Evolutionary conservation across 2,797 vertebrate species (phyloP).

Genomic region (Acanthis flammea): DNA sequence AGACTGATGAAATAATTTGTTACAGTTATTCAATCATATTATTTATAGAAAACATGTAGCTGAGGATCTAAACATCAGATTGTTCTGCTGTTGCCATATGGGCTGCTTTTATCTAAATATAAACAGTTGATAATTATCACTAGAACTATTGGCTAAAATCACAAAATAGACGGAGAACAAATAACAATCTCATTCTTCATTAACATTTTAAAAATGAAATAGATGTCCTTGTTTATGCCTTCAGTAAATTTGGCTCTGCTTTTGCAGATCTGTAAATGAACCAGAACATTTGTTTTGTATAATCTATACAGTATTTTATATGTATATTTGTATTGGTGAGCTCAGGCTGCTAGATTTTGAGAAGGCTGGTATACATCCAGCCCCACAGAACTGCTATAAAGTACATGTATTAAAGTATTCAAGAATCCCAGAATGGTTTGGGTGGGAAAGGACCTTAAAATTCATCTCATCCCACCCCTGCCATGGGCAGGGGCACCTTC

Average conservation of each 20-base stretch:
- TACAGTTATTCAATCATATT: conserved; percentile 60
- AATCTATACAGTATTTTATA: neutral
- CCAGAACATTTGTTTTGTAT: conserved; percentile 35
- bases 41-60: conserved; percentile 60
- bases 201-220: conserved; percentile 41
- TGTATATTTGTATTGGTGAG: neutral
- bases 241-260: conserved; percentile 35
- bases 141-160: conserved; percentile 47
- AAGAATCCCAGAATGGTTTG: neutral
- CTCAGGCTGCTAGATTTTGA: neutral
- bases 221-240: conserved; percentile 45
- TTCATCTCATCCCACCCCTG: neutral
- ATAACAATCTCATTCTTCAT: conserved; percentile 50
- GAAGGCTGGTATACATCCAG: fast-evolving
- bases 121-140: conserved; percentile 51
- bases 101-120: conserved; percentile 51
- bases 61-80: conserved; percentile 53
- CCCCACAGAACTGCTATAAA: neutral
- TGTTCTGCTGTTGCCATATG: conserved; percentile 54
- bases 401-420: neutral
- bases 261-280: conserved; percentile 36
- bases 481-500: neutral
- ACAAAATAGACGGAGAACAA: conserved; percentile 49
- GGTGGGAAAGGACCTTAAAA: neutral
- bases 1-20: conserved; percentile 62